Evolutionary conservation across 2,797 vertebrate genomes (phyloP).

Genomic region (Coregonus suidteri): DNA sequence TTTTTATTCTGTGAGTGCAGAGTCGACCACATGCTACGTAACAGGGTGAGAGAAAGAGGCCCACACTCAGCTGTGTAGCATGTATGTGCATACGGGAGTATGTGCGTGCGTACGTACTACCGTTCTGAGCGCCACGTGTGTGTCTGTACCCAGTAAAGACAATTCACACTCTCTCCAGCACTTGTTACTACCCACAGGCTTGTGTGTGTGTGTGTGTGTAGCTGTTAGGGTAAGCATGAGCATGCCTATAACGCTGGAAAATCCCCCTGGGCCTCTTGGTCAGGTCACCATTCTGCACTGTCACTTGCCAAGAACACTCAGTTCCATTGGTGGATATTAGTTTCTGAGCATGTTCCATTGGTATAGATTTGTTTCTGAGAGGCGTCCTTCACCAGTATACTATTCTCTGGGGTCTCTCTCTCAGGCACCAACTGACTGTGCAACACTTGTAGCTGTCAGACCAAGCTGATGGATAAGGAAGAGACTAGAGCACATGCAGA

Average conservation of each 20-base stretch:
- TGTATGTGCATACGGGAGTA: neutral
- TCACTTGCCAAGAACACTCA: neutral
- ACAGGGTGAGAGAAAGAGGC: too few relatives aligned
- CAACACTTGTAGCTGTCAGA: neutral
- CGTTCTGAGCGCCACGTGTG: neutral
- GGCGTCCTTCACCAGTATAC: neutral
- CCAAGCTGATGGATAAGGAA: neutral
- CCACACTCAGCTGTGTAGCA: neutral
- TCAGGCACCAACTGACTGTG: neutral
- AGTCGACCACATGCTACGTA: too few relatives aligned
- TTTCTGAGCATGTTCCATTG: neutral
- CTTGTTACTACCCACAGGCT: neutral
- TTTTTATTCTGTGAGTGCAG: too few relatives aligned
- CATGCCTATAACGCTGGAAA: neutral
- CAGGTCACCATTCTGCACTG: neutral
- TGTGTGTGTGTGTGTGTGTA: too few relatives aligned
- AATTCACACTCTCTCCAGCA: neutral
- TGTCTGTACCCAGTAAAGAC: slow-evolving; percentile 4
- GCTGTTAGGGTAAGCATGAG: too few relatives aligned
- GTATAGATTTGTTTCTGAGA: neutral
- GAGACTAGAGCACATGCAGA: neutral
- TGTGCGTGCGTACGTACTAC: neutral
- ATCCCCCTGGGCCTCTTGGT: too few relatives aligned
- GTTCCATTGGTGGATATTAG: neutral
- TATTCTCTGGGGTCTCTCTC: neutral